These are phyloP conservation scores for Malurus splendens DNA, from an alignment of 2,797 vertebrate genomes.

Conservation along the genomic window DNA sequence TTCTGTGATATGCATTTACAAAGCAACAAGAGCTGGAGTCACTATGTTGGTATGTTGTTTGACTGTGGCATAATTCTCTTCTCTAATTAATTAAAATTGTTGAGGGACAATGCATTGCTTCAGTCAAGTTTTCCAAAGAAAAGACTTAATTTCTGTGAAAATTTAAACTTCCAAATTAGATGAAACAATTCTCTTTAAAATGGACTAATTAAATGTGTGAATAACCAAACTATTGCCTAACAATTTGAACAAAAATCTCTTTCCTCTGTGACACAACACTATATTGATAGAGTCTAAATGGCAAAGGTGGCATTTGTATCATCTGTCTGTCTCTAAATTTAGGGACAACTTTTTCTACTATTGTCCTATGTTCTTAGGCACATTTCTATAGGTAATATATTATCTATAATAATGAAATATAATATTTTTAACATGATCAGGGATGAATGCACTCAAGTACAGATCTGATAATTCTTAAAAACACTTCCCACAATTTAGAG, in stretches of 20 bases:
- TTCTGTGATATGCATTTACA: slow-evolving; percentile 34
- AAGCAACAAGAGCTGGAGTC: slow-evolving; percentile 40
- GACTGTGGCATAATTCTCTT: slow-evolving; percentile 39
- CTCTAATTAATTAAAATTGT: slow-evolving; percentile 56
- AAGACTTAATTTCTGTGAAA: slow-evolving; percentile 46
- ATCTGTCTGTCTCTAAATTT: neutral
- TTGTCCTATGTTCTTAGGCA: neutral
- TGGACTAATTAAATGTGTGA: neutral
- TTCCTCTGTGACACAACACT: neutral
- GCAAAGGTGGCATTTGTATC: neutral
- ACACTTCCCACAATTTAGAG: neutral
- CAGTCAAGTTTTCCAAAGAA: slow-evolving; percentile 50
- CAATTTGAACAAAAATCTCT: neutral
- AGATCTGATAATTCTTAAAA: neutral
- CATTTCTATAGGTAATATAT: neutral
- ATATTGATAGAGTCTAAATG: neutral
- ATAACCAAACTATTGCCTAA: neutral
- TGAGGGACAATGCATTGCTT: slow-evolving; percentile 49
- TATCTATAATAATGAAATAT: neutral
- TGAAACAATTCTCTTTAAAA: neutral
- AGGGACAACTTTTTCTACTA: neutral
- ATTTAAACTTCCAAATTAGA: slow-evolving; percentile 31
- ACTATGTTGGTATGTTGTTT: slow-evolving; percentile 35
- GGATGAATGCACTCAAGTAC: neutral
- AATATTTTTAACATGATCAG: neutral